phyloP scores from a whole-genome alignment of 2,888 invertebrate species.

The Gortyna flavago region DNA sequence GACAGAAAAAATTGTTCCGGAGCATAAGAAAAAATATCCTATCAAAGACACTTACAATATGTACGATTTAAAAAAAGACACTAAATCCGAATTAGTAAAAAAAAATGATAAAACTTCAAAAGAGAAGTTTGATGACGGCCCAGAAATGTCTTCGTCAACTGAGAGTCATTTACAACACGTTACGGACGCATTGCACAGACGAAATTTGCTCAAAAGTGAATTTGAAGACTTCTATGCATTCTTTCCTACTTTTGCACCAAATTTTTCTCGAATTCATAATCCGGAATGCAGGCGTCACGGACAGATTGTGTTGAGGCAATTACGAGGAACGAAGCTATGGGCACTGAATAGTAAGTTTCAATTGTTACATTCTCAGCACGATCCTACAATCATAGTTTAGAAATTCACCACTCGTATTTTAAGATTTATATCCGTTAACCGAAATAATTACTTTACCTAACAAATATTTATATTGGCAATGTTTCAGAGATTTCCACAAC shows the following conservation, averaged over 20 bases:
- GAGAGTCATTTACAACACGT: conserved; percentile 79
- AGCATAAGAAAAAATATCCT: conserved; percentile 64
- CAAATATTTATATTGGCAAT: conserved; percentile 78
- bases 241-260: conserved; percentile 92
- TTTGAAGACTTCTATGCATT: conserved; percentile 91
- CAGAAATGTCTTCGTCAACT: conserved; percentile 71
- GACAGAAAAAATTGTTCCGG: conserved; percentile 46
- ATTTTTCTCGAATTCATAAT: conserved; percentile 91
- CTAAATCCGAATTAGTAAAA: conserved; percentile 61
- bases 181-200: conserved; percentile 82
- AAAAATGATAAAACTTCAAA: conserved; percentile 62
- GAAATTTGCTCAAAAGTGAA: conserved; percentile 87
- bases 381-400: conserved; percentile 40
- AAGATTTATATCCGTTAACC: conserved; percentile 60
- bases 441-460: conserved; percentile 64
- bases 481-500: conserved; percentile 78
- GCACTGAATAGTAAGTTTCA: conserved; percentile 92
- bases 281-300: conserved; percentile 92
- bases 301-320: conserved; percentile 92
- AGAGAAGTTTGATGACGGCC: conserved; percentile 67
- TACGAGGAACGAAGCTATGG: conserved; percentile 93
- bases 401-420: conserved; percentile 55
- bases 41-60: conserved; percentile 61
- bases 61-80: conserved; percentile 60
- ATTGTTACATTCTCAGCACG: conserved; percentile 47